Percentiles rank a stretch among this genome's conserved stretches.
phyloP scores from a whole-genome alignment of 2,113 vertebrate genomes.

The Caranx ignobilis region DNA sequence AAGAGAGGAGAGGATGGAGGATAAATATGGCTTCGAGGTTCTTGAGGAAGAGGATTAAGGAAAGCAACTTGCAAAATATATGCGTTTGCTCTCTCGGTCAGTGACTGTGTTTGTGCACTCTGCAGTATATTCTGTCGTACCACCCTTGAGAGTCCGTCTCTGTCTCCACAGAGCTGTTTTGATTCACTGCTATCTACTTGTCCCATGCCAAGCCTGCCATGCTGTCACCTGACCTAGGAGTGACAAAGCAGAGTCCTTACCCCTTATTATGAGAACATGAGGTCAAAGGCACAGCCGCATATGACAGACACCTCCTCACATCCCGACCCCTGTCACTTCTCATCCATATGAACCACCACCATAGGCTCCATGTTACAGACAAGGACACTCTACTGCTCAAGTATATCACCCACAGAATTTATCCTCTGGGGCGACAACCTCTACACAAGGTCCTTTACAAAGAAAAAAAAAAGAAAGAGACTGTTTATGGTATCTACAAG shows the following conservation, averaged over 20 bases:
- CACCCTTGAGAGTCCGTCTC: slow-evolving; percentile 17
- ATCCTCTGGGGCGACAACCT: slow-evolving; percentile 41
- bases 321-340: slow-evolving; percentile 80
- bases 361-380: slow-evolving; percentile 64
- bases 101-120: slow-evolving; percentile 42
- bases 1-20: slow-evolving; percentile 54
- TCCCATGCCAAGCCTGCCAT: slow-evolving; percentile 49
- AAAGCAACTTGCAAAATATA: slow-evolving; percentile 45
- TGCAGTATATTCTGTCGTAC: slow-evolving; percentile 14
- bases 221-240: slow-evolving; percentile 75
- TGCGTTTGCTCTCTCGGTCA: slow-evolving; percentile 40
- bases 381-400: slow-evolving; percentile 69
- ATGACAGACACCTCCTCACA: slow-evolving; percentile 80
- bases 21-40: slow-evolving; percentile 53
- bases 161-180: slow-evolving; percentile 50
- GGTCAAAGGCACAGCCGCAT: slow-evolving; percentile 77
- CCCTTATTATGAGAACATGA: slow-evolving; percentile 82
- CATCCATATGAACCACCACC: slow-evolving; percentile 72
- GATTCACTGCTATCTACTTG: slow-evolving; percentile 44
- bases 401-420: slow-evolving; percentile 57
- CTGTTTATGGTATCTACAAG: slow-evolving; percentile 26
- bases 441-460: slow-evolving; percentile 52
- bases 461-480: slow-evolving; percentile 22
- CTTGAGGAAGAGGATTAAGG: slow-evolving; percentile 50
- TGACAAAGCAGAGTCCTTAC: slow-evolving; percentile 82